Evolutionary conservation across 2,113 vertebrate genomes (phyloP).

Genomic region (Trogon surrucura): DNA sequence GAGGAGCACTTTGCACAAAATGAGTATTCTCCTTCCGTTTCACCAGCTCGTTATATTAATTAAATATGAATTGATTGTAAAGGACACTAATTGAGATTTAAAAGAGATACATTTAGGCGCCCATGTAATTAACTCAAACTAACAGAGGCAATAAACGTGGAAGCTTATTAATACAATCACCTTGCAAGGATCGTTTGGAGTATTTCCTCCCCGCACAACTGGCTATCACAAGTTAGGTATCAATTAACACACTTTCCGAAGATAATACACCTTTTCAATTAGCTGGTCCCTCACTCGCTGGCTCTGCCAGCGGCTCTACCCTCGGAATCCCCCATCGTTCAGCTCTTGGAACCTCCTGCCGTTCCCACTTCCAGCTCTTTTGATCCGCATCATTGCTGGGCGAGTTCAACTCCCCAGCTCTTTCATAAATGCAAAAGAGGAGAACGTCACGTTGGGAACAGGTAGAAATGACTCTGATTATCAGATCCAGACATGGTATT

Average conservation of each 20-base stretch:
- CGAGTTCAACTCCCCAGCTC: background rate
- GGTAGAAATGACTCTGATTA: background rate
- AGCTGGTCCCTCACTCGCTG: background rate
- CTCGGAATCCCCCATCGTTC: accelerated
- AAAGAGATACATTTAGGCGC: slow-evolving; percentile 6
- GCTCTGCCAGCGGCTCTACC: background rate
- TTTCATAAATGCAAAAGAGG: background rate
- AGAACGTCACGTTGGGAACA: background rate
- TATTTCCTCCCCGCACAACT: background rate
- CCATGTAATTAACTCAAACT: slow-evolving; percentile 41
- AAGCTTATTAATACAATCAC: slow-evolving; percentile 38
- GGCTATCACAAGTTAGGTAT: background rate
- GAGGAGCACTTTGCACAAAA: background rate
- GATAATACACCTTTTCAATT: background rate
- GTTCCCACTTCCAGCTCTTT: background rate
- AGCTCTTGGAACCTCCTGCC: background rate
- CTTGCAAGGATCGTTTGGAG: background rate
- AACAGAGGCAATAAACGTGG: slow-evolving; percentile 13
- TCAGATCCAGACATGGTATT: background rate
- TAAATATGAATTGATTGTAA: slow-evolving; percentile 48
- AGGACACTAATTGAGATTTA: slow-evolving; percentile 58
- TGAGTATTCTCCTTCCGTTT: background rate
- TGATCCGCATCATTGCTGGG: background rate
- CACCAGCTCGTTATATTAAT: slow-evolving; percentile 15
- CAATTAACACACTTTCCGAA: background rate